Evolutionary conservation across 2,888 invertebrate genomes (phyloP).

Genomic region (Drosophila fungiperda): DNA sequence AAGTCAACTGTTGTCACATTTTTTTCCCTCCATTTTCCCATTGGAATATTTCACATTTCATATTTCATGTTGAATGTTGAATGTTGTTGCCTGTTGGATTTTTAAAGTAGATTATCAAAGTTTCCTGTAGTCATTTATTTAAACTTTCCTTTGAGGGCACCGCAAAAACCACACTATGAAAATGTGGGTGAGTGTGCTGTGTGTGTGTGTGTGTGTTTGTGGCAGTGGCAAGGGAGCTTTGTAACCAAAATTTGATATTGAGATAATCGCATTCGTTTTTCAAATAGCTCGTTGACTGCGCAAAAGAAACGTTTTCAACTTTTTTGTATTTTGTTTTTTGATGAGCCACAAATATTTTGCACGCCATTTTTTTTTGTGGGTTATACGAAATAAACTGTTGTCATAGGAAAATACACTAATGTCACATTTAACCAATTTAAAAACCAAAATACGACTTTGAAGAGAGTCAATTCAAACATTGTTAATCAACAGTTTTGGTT

Average conservation of each 20-base stretch:
- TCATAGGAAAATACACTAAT: background rate
- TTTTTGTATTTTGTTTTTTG: background rate
- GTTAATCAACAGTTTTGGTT: background rate
- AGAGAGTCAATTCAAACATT: background rate
- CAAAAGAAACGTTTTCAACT: conserved; percentile 6
- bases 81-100: conserved; percentile 40
- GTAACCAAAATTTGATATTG: conserved; percentile 38
- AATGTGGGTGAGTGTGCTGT: background rate
- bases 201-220: background rate
- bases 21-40: conserved; percentile 27
- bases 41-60: conserved; percentile 49
- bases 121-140: conserved; percentile 72
- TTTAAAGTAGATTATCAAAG: conserved; percentile 75
- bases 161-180: conserved; percentile 29
- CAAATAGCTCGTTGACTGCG: conserved; percentile 27
- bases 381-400: conserved; percentile 9
- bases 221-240: background rate
- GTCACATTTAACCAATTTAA: background rate
- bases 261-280: conserved; percentile 55
- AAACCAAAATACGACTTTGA: background rate
- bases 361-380: background rate
- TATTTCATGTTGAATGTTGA: conserved; percentile 36
- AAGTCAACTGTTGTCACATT: conserved; percentile 72
- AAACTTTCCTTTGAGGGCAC: conserved; percentile 58
- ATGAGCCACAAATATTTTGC: conserved; percentile 11